Evolutionary conservation across 2,888 invertebrate species (phyloP), one percentile per base, ranked within the genome.

Genomic region (Synergus itoensis): DNA sequence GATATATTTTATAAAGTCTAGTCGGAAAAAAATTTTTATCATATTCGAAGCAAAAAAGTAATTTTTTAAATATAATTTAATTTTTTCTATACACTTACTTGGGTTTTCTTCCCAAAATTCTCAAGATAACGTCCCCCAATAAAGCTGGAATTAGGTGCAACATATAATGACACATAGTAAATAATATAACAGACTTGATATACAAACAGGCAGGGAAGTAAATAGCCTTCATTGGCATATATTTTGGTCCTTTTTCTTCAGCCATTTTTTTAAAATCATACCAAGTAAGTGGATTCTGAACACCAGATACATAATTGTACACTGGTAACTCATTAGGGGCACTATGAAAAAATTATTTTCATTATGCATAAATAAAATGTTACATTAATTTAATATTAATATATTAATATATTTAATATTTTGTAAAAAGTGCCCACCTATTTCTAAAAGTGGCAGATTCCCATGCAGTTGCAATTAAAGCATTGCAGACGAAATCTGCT

Each of bases 1-100:
- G 94, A 84, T 95, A 95, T 0, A 94, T 92, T 77, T 94, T 93
- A 0, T 95, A 93, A 93, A 95, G 93, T 87, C 95, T 95, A 92
- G 45, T 75, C n/a, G 57, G 11, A 14, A 63, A 5, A 8, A 1
- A n/a, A n/a, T 48, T 5, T 53, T 1, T n/a, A 0, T 53, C 16
- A 53, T n/a, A 8, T n/a, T 7, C 1, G n/a, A 45, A 21, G 18
- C 12, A 18, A 21, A 21, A 8, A 11, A 67, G 21, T 4, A 12
- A 45, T 21, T 43, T 14, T 67, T 12, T 21, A n/a, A 18, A 43
- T 36, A n/a, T n/a, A n/a, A n/a, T n/a, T n/a, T n/a, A n/a, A n/a
- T n/a, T n/a, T n/a, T n/a, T n/a, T n/a, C n/a, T 36, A 36, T 36
- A 36, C 36, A 69, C 67, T 48, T 45, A 69, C 67, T 48, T 43